Base-by-base conservation (phyloP, 2,888 invertebrate species). In the Ophioninae sp. region DNA sequence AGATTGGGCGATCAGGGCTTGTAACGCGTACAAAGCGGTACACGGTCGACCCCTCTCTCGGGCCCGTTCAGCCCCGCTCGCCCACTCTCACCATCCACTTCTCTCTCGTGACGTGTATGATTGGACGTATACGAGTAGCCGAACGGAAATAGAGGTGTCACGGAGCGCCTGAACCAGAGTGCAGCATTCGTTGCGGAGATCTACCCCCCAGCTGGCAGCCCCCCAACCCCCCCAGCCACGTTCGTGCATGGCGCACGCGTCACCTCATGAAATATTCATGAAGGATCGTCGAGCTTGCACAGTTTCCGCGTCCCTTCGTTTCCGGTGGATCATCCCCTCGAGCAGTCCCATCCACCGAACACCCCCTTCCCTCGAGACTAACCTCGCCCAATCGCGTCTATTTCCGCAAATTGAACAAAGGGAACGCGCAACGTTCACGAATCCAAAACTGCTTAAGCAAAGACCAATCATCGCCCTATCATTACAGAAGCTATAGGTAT, bases 251-350 rank as follows among this genome's bases (percentile, higher is more conserved):
- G 78, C 79, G 61, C 79, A 59, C 58, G 72, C 78, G 78, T 39
- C 59, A 22, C 41, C 63, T 51, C 79, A 82, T 78, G 73, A 72
- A 82, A 82, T 79, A 82, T 82, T 82, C 82, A 82, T 82, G 73
- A 73, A 65, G 72, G 72, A 58, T 61, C 69, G 51, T 67, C 67
- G 69, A 72, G 67, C 63, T 71, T 71, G 56, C 76, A 64, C 64
- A 67, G 76, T 76, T 67, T 68, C 67, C 58, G 67, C n/a, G 9
- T 23, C 59, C 44, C 58, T 30, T 59, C 30, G 65, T 72, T 30
- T 61, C 37, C 44, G 44, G 44, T 63, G 56, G 30, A 20, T 39
- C 64, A 41, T 44, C 23, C 22, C 56, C 51, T 39, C 13, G 8
- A 41, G 39, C 17, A 39, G 22, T 20, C 44, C 13, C 44, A 3